These are phyloP conservation scores for Teleogryllus occipitalis DNA, from an alignment of 1,140 invertebrate species.

Conservation along the genomic window DNA sequence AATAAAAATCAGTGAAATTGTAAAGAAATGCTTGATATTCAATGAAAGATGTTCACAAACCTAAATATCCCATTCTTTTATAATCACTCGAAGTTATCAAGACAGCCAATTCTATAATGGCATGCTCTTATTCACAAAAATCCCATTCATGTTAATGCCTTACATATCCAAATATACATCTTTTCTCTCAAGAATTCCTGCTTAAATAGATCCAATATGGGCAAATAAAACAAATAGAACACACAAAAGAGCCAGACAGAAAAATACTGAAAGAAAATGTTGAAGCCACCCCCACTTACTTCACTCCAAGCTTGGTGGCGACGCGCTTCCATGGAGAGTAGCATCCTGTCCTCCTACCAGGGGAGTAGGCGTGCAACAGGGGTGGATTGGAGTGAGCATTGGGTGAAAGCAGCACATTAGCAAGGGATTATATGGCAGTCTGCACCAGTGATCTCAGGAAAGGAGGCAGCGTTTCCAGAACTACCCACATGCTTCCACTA, in stretches of 20 bases:
- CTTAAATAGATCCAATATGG: neutral
- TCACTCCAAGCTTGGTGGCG: constrained; percentile 84
- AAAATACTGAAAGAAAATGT: constrained; percentile 16
- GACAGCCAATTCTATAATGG: too few relatives aligned
- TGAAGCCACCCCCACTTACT: constrained; percentile 60
- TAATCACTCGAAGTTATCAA: too few relatives aligned
- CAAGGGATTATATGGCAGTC: constrained; percentile 25
- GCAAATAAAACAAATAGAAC: constrained; percentile 18
- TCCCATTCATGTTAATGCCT: too few relatives aligned
- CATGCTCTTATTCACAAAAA: too few relatives aligned
- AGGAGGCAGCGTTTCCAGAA: constrained; percentile 5
- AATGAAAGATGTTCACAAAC: too few relatives aligned
- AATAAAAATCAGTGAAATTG: too few relatives aligned
- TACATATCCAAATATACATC: too few relatives aligned
- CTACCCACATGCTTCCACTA: neutral
- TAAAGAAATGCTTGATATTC: too few relatives aligned
- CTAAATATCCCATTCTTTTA: too few relatives aligned
- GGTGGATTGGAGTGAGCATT: constrained; percentile 26
- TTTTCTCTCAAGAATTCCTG: neutral
- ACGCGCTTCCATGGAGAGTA: constrained; percentile 85
- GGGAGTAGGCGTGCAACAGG: constrained; percentile 23
- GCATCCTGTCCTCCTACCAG: constrained; percentile 51
- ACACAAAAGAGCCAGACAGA: constrained; percentile 20
- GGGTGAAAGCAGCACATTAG: constrained; percentile 37
- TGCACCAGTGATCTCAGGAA: neutral